A percentile compares a stretch with the other conserved stretches of the same genome.
phyloP scores from a whole-genome alignment of 2,888 invertebrate genomes.

The Hesperia comma region DNA sequence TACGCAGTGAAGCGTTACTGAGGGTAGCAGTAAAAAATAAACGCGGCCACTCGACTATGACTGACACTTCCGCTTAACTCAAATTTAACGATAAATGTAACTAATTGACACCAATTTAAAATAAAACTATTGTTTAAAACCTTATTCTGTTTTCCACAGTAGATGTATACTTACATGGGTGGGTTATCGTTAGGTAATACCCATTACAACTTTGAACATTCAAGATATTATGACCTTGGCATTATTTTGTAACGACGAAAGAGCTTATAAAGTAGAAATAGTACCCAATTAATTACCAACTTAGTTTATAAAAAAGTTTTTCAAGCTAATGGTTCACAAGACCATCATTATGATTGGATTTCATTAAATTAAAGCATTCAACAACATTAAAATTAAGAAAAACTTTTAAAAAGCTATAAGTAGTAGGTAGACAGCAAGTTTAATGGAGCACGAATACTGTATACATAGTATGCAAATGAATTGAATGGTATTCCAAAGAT shows the following conservation, averaged over 20 bases:
- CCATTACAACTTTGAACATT: no score
- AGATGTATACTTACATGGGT: not conserved
- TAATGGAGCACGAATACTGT: slow-evolving; percentile 7
- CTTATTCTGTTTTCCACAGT: not conserved
- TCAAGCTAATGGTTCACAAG: no score
- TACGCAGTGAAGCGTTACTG: slow-evolving; percentile 63
- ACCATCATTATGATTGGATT: no score
- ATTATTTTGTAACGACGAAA: no score
- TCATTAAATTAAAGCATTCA: no score
- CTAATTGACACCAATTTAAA: slow-evolving; percentile 18
- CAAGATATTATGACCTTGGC: no score
- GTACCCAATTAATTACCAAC: no score
- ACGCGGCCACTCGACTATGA: slow-evolving; percentile 62
- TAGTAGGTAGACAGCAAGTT: not conserved
- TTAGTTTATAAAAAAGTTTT: no score
- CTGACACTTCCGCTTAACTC: slow-evolving; percentile 41
- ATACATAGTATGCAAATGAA: slow-evolving; percentile 42
- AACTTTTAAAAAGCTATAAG: not conserved
- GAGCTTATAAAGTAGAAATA: no score
- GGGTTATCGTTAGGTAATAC: no score
- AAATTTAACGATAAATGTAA: slow-evolving; percentile 15
- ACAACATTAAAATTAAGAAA: no score
- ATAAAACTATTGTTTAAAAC: not conserved
- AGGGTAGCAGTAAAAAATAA: slow-evolving; percentile 71
- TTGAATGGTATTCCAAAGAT: slow-evolving; percentile 40